Evolutionary conservation across 2,888 invertebrate genomes (phyloP), one percentile per base, ranked within the genome.

Genomic region (Pollenia griseotomentosa): DNA sequence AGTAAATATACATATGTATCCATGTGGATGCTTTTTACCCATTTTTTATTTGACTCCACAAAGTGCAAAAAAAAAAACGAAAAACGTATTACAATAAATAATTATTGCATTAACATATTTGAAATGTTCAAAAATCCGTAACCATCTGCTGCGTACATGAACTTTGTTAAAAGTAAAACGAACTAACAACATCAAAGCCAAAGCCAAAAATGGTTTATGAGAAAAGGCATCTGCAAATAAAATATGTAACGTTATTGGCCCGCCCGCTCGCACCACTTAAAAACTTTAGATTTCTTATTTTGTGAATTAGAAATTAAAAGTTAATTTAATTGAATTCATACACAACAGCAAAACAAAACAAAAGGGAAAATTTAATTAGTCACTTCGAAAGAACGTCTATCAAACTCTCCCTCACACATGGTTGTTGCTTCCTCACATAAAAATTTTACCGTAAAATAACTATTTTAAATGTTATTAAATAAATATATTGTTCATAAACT

Each of bases 121-220:
- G 46, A 48, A 59, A 70, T 73, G 81, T 86, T 83, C 57, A 75
- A 65, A 86, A 82, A 55, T 61, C 70, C 83, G 75, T 86, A 79
- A 75, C 83, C 74, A 83, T 59, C 5, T 12, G n/a, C 33, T 65
- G 44, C 70, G 75, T 80, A 53, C 53, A 65, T 80, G 83, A 80
- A 83, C 79, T 79, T 79, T 70, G 59, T 46, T 65, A 51, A 44
- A 42, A 57, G n/a, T 4, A 75, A 55, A 40, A 55, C 8, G 14
- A 19, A 7, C 10, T 6, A 44, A 12, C 11, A 63, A 70, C 33
- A 61, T 40, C 12, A 12, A 19, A 46, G 23, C 42, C 23, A 40
- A 55, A 19, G 4, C n/a, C 10, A 57, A 61, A 74, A 19, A n/a
- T 66, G 33, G 33, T 46, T 44, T 65, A 40, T n/a, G 14, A 44